Percentiles rank a stretch among this genome's conserved stretches.
phyloP scores from a whole-genome alignment of 2,797 vertebrate species.

The Sandelia bainsii region DNA sequence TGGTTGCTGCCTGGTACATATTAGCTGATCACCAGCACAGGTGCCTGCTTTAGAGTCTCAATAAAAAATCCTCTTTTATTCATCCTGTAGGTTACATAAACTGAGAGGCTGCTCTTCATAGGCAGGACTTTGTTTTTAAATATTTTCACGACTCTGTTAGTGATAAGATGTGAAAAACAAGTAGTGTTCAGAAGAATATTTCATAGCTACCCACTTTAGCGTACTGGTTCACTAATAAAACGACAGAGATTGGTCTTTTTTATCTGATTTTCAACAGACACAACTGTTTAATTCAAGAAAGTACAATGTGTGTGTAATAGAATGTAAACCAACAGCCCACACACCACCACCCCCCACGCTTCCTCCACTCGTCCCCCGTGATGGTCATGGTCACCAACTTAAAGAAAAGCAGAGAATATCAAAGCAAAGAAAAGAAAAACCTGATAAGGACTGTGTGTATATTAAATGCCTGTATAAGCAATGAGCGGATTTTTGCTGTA shows the following conservation, averaged over 20 bases:
- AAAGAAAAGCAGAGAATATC: background rate
- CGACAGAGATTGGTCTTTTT: background rate
- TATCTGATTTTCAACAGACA: too few relatives aligned
- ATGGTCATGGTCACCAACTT: background rate
- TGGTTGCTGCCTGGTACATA: slow-evolving; percentile 55
- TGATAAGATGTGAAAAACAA: slow-evolving; percentile 35
- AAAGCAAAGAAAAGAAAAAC: background rate
- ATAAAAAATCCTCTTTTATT: slow-evolving; percentile 50
- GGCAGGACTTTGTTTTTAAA: slow-evolving; percentile 29
- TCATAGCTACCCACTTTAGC: slow-evolving; percentile 21
- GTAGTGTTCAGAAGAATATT: slow-evolving; percentile 25
- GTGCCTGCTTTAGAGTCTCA: slow-evolving; percentile 48
- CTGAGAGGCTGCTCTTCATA: slow-evolving; percentile 38
- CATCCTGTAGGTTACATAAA: slow-evolving; percentile 49
- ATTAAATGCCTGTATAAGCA: background rate
- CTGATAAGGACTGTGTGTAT: background rate
- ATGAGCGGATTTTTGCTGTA: background rate
- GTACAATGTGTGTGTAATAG: background rate
- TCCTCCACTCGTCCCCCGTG: too few relatives aligned
- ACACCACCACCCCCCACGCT: background rate
- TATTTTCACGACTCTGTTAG: slow-evolving; percentile 17
- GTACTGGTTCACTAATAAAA: background rate
- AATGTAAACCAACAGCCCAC: background rate
- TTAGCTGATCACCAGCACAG: slow-evolving; percentile 61
- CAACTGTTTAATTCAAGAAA: too few relatives aligned